Evolutionary conservation across 2,113 vertebrate species (phyloP).

Genomic region (Ceuthmochares aereus): DNA sequence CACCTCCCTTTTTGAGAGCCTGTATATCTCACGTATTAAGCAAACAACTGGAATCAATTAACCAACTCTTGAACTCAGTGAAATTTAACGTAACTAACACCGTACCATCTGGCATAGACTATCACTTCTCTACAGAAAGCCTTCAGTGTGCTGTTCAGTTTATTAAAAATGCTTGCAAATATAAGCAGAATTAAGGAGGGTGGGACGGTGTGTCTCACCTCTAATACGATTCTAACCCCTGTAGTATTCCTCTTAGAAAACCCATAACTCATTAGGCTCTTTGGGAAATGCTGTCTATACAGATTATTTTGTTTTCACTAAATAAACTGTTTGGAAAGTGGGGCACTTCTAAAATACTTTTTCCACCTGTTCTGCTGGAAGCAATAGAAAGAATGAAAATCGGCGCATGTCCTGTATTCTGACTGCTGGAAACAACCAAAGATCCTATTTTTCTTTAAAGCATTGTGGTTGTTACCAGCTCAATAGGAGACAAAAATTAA

Average conservation of each 20-base stretch:
- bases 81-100: slow-evolving; percentile 22
- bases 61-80: slow-evolving; percentile 12
- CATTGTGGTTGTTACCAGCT: background rate
- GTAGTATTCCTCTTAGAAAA: background rate
- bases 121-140: slow-evolving; percentile 18
- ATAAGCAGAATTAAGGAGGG: background rate
- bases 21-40: slow-evolving; percentile 21
- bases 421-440: background rate
- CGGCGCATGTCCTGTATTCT: background rate
- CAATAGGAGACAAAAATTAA: background rate
- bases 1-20: background rate
- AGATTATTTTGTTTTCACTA: background rate
- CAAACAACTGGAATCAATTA: slow-evolving; percentile 61
- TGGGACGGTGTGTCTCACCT: background rate
- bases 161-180: slow-evolving; percentile 6
- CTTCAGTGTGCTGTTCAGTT: background rate
- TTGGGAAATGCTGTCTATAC: background rate
- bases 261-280: background rate
- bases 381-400: background rate
- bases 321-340: background rate
- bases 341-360: background rate
- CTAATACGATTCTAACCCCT: background rate
- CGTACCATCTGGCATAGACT: slow-evolving; percentile 3
- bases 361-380: background rate
- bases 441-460: background rate